Evolutionary conservation across 2,888 invertebrate genomes (phyloP).

Genomic region (Tolmerus cingulatus): DNA sequence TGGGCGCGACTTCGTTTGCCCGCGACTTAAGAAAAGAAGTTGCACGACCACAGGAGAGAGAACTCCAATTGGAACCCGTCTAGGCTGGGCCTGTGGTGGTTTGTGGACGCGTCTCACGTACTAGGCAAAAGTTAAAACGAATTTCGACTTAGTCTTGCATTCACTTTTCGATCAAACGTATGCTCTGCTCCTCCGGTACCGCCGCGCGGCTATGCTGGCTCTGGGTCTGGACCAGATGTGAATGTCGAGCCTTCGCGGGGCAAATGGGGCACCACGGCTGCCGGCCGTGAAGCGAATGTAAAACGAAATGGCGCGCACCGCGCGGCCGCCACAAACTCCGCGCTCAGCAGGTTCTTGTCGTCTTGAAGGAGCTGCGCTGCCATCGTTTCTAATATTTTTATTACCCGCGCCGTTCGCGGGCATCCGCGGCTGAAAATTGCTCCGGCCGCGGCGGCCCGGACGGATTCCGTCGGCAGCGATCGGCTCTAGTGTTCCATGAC

Average conservation of each 20-base stretch:
- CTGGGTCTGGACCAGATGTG: slow-evolving; percentile 16
- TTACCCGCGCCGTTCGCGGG: slow-evolving; percentile 8
- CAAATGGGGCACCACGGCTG: slow-evolving; percentile 8
- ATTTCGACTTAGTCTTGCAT: slow-evolving; percentile 36
- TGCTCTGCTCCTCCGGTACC: neutral
- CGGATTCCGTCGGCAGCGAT: neutral
- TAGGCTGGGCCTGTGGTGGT: slow-evolving; percentile 23
- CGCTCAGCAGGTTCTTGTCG: slow-evolving; percentile 33
- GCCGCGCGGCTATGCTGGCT: neutral
- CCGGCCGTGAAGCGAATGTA: slow-evolving; percentile 15
- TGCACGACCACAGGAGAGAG: neutral
- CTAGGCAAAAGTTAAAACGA: slow-evolving; percentile 29
- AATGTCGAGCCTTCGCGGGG: slow-evolving; percentile 21
- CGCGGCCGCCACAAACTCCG: neutral
- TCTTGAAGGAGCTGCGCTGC: neutral
- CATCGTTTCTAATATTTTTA: slow-evolving; percentile 27
- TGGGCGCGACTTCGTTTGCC: neutral
- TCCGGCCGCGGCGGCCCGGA: neutral
- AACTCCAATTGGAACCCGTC: slow-evolving; percentile 23
- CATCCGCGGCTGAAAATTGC: neutral
- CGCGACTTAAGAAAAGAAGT: neutral
- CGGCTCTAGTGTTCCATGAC: slow-evolving; percentile 25
- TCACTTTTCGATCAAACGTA: slow-evolving; percentile 30
- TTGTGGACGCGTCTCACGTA: slow-evolving; percentile 3
- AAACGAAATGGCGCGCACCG: slow-evolving; percentile 16